These are phyloP conservation scores for Drosophila insularis DNA, from an alignment of 1,140 invertebrate genomes.

Conservation along the genomic window DNA sequence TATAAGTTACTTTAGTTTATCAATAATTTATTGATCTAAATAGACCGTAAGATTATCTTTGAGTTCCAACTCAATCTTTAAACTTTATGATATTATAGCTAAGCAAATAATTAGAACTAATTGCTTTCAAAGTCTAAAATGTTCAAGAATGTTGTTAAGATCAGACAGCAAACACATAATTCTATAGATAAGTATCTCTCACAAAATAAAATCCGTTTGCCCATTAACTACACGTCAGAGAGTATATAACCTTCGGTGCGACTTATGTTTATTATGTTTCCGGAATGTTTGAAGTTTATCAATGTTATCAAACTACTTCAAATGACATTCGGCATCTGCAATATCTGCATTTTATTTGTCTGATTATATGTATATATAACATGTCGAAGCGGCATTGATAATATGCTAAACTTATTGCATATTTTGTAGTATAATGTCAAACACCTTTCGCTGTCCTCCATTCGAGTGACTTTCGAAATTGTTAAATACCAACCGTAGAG, in stretches of 20 bases:
- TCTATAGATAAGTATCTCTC: too few species aligned
- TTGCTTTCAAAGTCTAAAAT: too few species aligned
- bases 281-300: slow-evolving; percentile 1
- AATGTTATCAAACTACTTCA: slow-evolving; percentile 1
- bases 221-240: too few species aligned
- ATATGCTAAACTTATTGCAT: slow-evolving; percentile 35
- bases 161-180: too few species aligned
- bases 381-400: slow-evolving; percentile 18
- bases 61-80: too few species aligned
- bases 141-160: too few species aligned
- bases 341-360: neutral
- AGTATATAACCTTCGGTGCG: neutral
- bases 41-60: too few species aligned
- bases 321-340: neutral
- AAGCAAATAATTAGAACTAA: too few species aligned
- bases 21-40: too few species aligned
- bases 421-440: slow-evolving; percentile 53
- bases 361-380: slow-evolving; percentile 7
- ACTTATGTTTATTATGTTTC: neutral
- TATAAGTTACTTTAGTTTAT: too few species aligned
- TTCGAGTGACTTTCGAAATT: slow-evolving; percentile 44
- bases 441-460: slow-evolving; percentile 58
- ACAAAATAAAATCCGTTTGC: neutral
- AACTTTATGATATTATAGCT: too few species aligned
- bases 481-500: neutral